Conservation (phyloP, 1,140 invertebrate genomes). For the Drosophila tristis region DNA sequence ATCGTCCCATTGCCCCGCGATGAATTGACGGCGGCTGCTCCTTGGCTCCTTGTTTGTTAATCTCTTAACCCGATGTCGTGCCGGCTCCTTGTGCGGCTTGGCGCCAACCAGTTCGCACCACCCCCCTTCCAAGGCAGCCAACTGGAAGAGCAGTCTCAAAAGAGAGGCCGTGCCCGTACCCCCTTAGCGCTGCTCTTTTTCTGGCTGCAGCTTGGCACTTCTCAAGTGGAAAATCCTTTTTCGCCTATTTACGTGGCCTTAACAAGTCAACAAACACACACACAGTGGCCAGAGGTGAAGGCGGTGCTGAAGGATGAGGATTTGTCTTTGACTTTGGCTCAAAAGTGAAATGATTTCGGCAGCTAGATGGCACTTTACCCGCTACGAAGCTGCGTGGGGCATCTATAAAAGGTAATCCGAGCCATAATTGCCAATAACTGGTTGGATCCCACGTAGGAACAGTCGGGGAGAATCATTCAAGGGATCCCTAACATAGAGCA, state of each 20-base stretch:
- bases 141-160: slow-evolving; percentile 63
- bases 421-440: too few relatives aligned
- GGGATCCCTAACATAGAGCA: too few relatives aligned
- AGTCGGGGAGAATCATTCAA: too few relatives aligned
- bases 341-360: slow-evolving; percentile 15
- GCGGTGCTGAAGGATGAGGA: background rate
- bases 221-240: slow-evolving; percentile 79
- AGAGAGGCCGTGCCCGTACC: slow-evolving; percentile 1
- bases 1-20: too few relatives aligned
- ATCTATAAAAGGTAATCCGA: too few relatives aligned
- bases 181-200: slow-evolving; percentile 20
- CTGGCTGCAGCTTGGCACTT: slow-evolving; percentile 63
- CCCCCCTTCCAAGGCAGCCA: slow-evolving; percentile 44
- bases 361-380: slow-evolving; percentile 8
- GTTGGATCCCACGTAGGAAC: too few relatives aligned
- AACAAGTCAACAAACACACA: slow-evolving; percentile 68
- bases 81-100: slow-evolving; percentile 75
- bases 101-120: slow-evolving; percentile 63
- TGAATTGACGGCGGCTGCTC: slow-evolving; percentile 19
- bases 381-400: background rate
- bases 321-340: slow-evolving; percentile 38
- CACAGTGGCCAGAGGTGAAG: slow-evolving; percentile 1
- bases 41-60: slow-evolving; percentile 48
- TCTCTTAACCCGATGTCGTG: slow-evolving; percentile 71
- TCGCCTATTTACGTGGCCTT: slow-evolving; percentile 79